Conservation (phyloP, 1,140 invertebrate species). For the Caenorhabditis tropicalis region DNA sequence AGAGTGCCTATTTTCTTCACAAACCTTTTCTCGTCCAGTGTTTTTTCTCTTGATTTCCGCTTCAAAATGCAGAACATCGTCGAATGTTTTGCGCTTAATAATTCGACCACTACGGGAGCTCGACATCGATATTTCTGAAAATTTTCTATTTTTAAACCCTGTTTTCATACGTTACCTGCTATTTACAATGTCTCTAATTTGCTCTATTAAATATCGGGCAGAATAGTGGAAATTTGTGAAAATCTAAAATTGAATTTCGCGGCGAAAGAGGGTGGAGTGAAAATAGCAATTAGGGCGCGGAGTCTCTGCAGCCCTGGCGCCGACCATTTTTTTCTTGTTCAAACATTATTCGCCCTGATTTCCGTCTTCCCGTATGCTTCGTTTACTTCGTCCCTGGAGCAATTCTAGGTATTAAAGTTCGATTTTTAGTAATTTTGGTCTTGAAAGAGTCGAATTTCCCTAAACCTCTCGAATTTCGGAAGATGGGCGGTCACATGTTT, state of each 20-base stretch:
- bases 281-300: neutral
- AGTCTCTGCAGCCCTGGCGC: neutral
- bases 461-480: constrained; percentile 27
- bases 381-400: neutral
- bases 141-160: too few relatives aligned
- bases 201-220: too few relatives aligned
- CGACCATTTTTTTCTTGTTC: neutral
- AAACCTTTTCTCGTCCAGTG: neutral
- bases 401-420: neutral
- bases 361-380: neutral
- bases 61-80: neutral
- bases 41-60: neutral
- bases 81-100: neutral
- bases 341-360: neutral
- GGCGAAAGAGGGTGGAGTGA: neutral
- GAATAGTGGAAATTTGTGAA: too few relatives aligned
- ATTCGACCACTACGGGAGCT: neutral
- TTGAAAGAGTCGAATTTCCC: neutral
- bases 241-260: neutral
- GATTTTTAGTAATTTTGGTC: neutral
- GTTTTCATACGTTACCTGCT: too few relatives aligned
- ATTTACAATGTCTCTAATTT: too few relatives aligned
- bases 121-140: too few relatives aligned
- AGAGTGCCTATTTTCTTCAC: neutral
- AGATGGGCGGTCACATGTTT: constrained; percentile 13